Conservation (phyloP, 2,113 vertebrate genomes). For the Rhodinocichla rosea region DNA sequence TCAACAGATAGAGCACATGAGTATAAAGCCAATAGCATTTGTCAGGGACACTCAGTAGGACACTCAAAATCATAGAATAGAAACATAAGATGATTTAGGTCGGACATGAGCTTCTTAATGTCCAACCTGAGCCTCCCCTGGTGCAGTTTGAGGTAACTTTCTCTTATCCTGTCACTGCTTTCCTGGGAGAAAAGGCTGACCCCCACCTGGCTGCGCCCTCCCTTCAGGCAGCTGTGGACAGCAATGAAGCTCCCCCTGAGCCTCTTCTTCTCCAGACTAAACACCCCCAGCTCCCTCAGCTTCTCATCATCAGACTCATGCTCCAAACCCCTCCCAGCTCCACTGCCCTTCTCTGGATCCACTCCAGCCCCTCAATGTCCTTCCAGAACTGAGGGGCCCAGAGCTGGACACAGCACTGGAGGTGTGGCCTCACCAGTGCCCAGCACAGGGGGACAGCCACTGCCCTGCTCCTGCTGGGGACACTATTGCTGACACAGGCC, state of each 20-base stretch:
- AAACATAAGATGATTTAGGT: background rate
- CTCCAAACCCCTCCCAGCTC: background rate
- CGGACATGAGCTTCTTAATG: background rate
- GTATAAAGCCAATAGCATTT: background rate
- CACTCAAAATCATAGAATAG: background rate
- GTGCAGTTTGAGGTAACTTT: background rate
- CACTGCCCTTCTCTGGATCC: fast-evolving
- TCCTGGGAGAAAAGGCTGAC: background rate
- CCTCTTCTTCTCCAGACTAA: background rate
- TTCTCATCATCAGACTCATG: background rate
- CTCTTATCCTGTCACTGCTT: background rate
- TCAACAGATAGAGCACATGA: background rate
- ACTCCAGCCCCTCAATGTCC: background rate
- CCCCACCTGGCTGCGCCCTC: background rate
- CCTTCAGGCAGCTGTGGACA: background rate
- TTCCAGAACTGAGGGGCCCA: background rate
- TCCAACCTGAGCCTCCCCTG: background rate
- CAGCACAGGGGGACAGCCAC: background rate
- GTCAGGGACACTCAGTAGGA: background rate
- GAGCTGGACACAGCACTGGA: background rate
- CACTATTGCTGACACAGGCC: fast-evolving
- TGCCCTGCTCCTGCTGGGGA: background rate
- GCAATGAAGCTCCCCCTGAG: background rate
- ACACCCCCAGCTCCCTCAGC: background rate
- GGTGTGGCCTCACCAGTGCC: background rate